A percentile compares a stretch with the other conserved stretches of the same genome.
phyloP scores from a whole-genome alignment of 2,113 vertebrate genomes.

The Daubentonia madagascariensis region DNA sequence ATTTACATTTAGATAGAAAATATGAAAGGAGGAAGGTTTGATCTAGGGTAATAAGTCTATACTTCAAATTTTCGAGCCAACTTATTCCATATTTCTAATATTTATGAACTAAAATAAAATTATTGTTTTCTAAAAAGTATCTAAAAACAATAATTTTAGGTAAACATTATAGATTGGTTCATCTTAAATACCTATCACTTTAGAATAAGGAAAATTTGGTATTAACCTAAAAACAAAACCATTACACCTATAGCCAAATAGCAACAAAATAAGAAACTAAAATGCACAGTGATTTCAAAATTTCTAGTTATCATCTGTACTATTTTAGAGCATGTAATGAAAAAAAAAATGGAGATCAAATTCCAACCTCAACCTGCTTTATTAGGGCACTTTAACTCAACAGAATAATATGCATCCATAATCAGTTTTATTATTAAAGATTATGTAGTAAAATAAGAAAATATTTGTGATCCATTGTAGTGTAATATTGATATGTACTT shows the following conservation, averaged over 20 bases:
- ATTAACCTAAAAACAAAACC: conserved; percentile 30
- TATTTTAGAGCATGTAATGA: background rate
- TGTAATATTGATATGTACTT: background rate
- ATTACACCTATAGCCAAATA: background rate
- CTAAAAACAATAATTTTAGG: background rate
- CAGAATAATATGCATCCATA: background rate
- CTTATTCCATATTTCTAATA: background rate
- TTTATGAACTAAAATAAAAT: conserved; percentile 8
- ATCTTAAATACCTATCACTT: conserved; percentile 35
- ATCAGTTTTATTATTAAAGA: conserved; percentile 24
- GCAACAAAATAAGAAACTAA: background rate
- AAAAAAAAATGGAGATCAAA: conserved; percentile 27
- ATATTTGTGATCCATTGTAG: background rate
- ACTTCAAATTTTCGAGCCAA: background rate
- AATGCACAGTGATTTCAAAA: background rate
- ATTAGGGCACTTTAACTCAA: background rate
- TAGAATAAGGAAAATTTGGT: conserved; percentile 18
- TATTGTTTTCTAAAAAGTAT: background rate
- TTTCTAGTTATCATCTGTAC: background rate
- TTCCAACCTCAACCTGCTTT: background rate
- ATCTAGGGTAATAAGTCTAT: background rate
- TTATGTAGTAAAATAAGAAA: background rate
- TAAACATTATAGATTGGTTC: background rate
- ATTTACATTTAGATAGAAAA: background rate
- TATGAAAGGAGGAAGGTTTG: background rate